Evolutionary conservation across 2,113 vertebrate species (phyloP).

Genomic region (Danionella cerebrum): DNA sequence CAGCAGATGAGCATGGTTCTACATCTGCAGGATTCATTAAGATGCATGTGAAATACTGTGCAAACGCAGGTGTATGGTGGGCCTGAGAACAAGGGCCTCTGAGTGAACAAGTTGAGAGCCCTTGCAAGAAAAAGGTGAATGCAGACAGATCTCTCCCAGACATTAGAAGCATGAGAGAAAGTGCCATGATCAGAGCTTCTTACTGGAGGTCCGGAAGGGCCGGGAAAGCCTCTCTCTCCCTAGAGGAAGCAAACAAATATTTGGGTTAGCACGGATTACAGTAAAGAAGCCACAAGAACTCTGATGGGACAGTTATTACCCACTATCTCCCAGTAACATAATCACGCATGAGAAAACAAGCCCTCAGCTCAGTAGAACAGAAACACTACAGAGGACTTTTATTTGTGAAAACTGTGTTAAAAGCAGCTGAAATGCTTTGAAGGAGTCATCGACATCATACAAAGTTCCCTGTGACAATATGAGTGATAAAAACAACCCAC

Average conservation of each 20-base stretch:
- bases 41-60: not conserved
- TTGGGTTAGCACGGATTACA: conserved; percentile 53
- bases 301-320: conserved; percentile 30
- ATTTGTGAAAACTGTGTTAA: too few species aligned
- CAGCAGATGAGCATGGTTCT: too few species aligned
- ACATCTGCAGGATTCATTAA: not conserved
- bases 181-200: conserved; percentile 55
- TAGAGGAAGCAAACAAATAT: conserved; percentile 68
- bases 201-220: conserved; percentile 87
- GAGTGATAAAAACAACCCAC: too few species aligned
- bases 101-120: too few species aligned
- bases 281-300: conserved; percentile 35
- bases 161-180: conserved; percentile 18
- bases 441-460: too few species aligned
- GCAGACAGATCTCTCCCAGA: not conserved
- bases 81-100: too few species aligned
- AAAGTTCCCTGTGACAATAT: too few species aligned
- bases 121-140: too few species aligned
- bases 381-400: too few species aligned
- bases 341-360: conserved; percentile 19
- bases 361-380: too few species aligned
- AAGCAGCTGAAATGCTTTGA: too few species aligned
- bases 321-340: conserved; percentile 15
- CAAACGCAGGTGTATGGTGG: too few species aligned
- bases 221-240: conserved; percentile 87